Conservation (phyloP, 2,113 vertebrate genomes). For the Montifringilla adamsi region DNA sequence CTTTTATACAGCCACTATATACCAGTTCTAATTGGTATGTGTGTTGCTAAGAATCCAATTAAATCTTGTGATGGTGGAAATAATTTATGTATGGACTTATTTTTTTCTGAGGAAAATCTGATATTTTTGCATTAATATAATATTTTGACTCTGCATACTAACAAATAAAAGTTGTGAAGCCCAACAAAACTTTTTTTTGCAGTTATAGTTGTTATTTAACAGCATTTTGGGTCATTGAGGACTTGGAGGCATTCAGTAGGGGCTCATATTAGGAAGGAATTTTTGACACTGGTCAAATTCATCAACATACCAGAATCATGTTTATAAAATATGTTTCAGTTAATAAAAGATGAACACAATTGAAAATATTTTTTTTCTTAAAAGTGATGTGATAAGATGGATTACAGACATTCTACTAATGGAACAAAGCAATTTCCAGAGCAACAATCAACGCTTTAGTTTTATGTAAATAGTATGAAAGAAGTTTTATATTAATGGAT, state of each 20-base stretch:
- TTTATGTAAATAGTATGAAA: background rate
- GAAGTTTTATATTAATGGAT: background rate
- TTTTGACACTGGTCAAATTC: background rate
- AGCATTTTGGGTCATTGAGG: background rate
- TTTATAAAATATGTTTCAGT: background rate
- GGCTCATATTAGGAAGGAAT: rapidly evolving
- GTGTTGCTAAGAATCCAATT: background rate
- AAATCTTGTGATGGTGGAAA: background rate
- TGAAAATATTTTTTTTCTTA: background rate
- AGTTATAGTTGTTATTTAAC: background rate
- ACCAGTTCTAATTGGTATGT: background rate
- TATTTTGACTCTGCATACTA: background rate
- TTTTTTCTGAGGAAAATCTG: background rate
- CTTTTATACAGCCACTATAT: background rate
- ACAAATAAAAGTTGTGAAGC: background rate
- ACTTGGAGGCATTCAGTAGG: background rate
- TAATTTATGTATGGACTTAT: background rate
- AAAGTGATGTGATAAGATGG: background rate
- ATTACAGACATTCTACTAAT: background rate
- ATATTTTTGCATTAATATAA: background rate
- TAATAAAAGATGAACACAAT: background rate
- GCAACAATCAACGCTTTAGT: background rate
- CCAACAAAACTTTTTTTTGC: background rate
- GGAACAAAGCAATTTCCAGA: background rate
- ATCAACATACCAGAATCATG: background rate